Evolutionary conservation across 2,888 invertebrate species (phyloP).

Genomic region (Mechanitis messenoides): DNA sequence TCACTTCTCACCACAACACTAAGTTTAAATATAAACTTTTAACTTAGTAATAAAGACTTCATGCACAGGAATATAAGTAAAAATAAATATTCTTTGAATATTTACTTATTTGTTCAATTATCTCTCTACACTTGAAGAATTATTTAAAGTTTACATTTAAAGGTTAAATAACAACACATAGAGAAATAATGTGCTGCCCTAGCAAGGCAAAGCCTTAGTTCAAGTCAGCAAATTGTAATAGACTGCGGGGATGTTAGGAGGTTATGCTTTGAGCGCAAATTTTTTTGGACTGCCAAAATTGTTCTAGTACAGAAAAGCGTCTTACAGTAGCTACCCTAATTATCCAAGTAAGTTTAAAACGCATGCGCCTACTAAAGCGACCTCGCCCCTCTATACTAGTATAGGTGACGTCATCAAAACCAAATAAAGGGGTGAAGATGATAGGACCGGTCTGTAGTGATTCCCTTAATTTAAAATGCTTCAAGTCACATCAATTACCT

Average conservation of each 20-base stretch:
- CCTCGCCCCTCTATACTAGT: conserved; percentile 46
- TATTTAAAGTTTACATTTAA: too few relatives aligned
- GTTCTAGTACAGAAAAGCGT: conserved; percentile 21
- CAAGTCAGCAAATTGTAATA: too few relatives aligned
- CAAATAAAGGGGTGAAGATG: background rate
- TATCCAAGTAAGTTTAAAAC: conserved; percentile 18
- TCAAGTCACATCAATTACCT: too few relatives aligned
- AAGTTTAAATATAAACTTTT: background rate
- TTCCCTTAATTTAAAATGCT: too few relatives aligned
- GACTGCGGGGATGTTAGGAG: background rate
- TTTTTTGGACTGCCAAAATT: conserved; percentile 21
- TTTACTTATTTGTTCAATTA: too few relatives aligned
- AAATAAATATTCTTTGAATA: too few relatives aligned
- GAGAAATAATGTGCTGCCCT: background rate
- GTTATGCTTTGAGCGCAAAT: conserved; percentile 8
- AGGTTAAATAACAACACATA: too few relatives aligned
- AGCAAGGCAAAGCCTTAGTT: background rate
- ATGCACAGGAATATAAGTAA: too few relatives aligned
- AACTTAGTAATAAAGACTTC: conserved; percentile 5
- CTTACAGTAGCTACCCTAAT: conserved; percentile 21
- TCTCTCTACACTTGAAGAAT: too few relatives aligned
- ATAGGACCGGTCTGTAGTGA: background rate
- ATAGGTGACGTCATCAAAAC: conserved; percentile 47
- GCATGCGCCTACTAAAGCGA: conserved; percentile 36
- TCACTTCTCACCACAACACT: conserved; percentile 10